Base-by-base conservation (phyloP, 1,140 invertebrate species). In the Bombus confusus region DNA sequence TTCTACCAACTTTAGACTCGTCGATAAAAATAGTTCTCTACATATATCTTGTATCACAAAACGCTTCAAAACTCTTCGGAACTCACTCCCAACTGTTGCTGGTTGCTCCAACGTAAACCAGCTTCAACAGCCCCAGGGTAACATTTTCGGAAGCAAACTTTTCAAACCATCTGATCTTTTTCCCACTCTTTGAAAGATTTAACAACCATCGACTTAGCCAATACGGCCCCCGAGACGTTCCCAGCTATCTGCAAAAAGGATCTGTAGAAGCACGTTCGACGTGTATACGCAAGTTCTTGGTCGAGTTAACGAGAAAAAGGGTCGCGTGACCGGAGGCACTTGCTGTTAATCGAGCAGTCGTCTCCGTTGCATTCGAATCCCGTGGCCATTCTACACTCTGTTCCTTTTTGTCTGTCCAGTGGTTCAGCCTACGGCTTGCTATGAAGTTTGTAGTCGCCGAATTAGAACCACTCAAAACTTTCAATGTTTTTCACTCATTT, bases 281-380 rank as follows among this genome's bases (percentile, higher is more conserved):
- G 37, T 39, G 37, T 72, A 43, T 41, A 41, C 25, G 25, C 37
- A 34, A 76, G 74, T 57, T 62, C 59, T 37, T 34, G 64, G n/a
- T 25, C 64, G 5, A 43, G 66, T 37, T n/a, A 69, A 69, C 43
- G 66, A 80, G 66, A 80, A 57, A 59, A 57, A 37, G 37, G 47
- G 47, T 73, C 37, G 43, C 68, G 68, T 72, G 80, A 81, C 52
- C 80, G 39, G 37, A 62, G 69, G 80, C 80, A 73, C 25, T 74
- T 71, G 80, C 41, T 80, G 43, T 71, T 71, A 71, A 66, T 71
- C 80, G 80, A 47, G 25, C 71, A 64, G 28, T 22, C 64, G 62
- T 64, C 39, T 66, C 22, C 41, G 31, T 79, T 43, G 39, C 62
- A 79, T 68, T 66, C 77, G 39, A 80, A 52, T 71, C 34, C 34